Base-by-base conservation (phyloP, 2,888 invertebrate species). In the Troglohyphantes excavatus region DNA sequence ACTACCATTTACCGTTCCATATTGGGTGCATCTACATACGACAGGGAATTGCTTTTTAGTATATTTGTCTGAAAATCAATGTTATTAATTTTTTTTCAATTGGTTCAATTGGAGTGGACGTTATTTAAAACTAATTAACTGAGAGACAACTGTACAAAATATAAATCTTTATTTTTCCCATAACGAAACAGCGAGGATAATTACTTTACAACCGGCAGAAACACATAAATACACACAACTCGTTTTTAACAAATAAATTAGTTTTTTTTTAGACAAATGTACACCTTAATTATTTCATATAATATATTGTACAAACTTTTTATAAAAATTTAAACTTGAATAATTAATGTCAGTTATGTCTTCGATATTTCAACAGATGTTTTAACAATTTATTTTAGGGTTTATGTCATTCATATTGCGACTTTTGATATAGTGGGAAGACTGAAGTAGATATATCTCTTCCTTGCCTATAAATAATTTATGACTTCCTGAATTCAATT, bases 101-200 rank as follows among this genome's bases (percentile, higher is more conserved):
- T n/a, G n/a, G n/a, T n/a, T n/a, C n/a, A n/a, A n/a, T n/a, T n/a
- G n/a, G n/a, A n/a, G n/a, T n/a, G n/a, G n/a, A n/a, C n/a, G n/a
- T n/a, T n/a, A n/a, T n/a, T n/a, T n/a, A n/a, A n/a, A n/a, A n/a
- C n/a, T n/a, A n/a, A n/a, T n/a, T n/a, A n/a, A n/a, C n/a, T n/a
- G n/a, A 1, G 33, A 65, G 9, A 61, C 65, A 23, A 23, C 13
- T 23, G 19, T 88, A 88, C 75, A 82, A 88, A 88, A 88, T 88
- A 88, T 88, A 81, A 82, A 76, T 75, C 68, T 88, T 88, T 88
- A 82, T 88, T 88, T 81, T 76, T 82, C 82, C 88, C 76, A 82
- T 76, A 88, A 82, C 29, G 81, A 73, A 88, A 82, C 27, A 88
- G 75, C 53, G 61, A 33, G 53, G 23, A 59, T 81, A 75, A 43